Evolutionary conservation across 37 sponge, comb jelly and placozoan species (phyloP).

Genomic region (Hormiphora californensis): DNA sequence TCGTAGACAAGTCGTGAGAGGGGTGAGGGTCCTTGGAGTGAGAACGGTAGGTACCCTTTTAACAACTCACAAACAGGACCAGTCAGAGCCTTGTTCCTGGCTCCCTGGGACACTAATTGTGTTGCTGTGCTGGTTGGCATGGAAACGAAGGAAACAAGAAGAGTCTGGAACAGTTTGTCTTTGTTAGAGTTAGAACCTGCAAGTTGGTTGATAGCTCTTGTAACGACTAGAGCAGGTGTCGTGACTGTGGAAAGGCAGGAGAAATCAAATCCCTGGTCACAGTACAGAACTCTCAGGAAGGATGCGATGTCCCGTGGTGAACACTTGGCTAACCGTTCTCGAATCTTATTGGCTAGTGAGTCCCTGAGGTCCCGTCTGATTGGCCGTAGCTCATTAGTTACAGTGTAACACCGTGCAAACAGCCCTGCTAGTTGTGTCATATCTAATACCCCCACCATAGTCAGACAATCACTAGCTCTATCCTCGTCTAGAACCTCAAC

Average conservation of each 20-base stretch:
- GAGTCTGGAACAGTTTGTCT: constrained; percentile 6
- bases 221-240: neutral
- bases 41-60: constrained; percentile 24
- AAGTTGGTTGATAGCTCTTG: constrained; percentile 19
- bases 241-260: neutral
- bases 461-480: constrained; percentile 18
- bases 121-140: neutral
- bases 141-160: neutral
- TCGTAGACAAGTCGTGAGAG: neutral
- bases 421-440: neutral
- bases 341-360: too few relatives aligned
- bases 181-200: neutral
- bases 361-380: too few relatives aligned
- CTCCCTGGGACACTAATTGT: neutral
- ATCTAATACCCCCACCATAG: neutral
- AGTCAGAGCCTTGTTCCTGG: constrained; percentile 4
- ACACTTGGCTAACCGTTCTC: neutral
- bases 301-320: neutral
- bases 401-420: neutral
- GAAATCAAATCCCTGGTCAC: neutral
- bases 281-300: neutral
- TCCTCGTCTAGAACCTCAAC: too few relatives aligned
- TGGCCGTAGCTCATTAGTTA: too few relatives aligned
- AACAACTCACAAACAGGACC: neutral
- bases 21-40: neutral